These are phyloP conservation scores for Phenganax marumi DNA, from an alignment of 92 coral and sea anemone genomes.

Conservation along the genomic window DNA sequence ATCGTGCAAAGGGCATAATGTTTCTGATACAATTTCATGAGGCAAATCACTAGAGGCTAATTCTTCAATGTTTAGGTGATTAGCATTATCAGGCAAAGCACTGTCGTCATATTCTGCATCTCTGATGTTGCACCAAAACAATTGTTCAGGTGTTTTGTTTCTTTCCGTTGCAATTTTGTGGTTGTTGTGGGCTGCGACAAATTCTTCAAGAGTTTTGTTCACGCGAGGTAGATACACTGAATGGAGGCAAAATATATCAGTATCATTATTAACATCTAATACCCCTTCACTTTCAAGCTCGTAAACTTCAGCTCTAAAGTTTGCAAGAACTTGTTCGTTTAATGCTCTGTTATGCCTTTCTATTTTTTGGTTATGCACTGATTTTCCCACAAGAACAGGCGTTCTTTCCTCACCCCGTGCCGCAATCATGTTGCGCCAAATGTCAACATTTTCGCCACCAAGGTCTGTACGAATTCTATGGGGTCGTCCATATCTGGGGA, in stretches of 20 bases:
- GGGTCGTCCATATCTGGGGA: slow-evolving; percentile 13
- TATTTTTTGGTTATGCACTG: slow-evolving; percentile 33
- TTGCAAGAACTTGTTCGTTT: slow-evolving; percentile 51
- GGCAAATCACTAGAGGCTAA: not conserved
- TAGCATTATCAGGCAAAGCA: too few relatives aligned
- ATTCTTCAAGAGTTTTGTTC: slow-evolving; percentile 42
- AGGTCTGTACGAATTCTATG: too few relatives aligned
- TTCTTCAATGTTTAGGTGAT: too few relatives aligned
- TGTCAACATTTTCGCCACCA: too few relatives aligned
- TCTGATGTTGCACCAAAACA: not conserved
- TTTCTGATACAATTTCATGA: not conserved
- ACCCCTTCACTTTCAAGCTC: slow-evolving; percentile 41
- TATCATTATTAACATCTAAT: slow-evolving; percentile 49
- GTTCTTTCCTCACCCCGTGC: too few relatives aligned
- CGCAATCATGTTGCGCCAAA: too few relatives aligned
- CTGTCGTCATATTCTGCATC: too few relatives aligned
- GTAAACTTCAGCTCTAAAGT: slow-evolving; percentile 46
- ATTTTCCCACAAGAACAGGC: too few relatives aligned
- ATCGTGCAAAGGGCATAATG: not conserved
- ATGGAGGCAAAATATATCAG: slow-evolving; percentile 60
- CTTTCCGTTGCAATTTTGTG: slow-evolving; percentile 52
- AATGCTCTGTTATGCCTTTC: slow-evolving; percentile 51
- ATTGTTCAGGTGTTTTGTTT: not conserved
- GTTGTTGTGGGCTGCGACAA: slow-evolving; percentile 56
- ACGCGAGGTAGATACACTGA: slow-evolving; percentile 51